Evolutionary conservation across 2,797 vertebrate genomes (phyloP).

Genomic region (Sebastes goodei): DNA sequence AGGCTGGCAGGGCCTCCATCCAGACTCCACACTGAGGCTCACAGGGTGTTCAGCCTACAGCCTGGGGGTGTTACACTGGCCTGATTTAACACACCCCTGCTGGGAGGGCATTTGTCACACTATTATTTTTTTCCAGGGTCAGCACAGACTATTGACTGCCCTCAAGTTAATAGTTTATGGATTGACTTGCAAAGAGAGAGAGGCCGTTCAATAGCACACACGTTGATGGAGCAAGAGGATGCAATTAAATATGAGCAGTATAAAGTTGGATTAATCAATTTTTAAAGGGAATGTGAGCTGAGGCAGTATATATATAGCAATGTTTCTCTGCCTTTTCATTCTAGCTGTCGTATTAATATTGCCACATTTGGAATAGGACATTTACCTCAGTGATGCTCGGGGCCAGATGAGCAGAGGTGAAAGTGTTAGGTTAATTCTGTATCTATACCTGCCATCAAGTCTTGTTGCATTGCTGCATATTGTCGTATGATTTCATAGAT

Average conservation of each 20-base stretch:
- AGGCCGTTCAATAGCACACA: not conserved
- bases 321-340: not conserved
- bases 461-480: not conserved
- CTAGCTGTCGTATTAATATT: not conserved
- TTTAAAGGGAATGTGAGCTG: not conserved
- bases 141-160: constrained; percentile 22
- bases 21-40: not conserved
- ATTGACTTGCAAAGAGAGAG: not conserved
- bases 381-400: not conserved
- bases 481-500: not conserved
- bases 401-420: not conserved
- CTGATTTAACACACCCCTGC: constrained; percentile 42
- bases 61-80: constrained; percentile 55
- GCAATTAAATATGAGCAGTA: not conserved
- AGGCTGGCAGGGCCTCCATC: constrained; percentile 35
- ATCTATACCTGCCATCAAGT: not conserved
- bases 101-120: constrained; percentile 31
- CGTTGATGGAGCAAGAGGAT: not conserved
- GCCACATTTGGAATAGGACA: not conserved
- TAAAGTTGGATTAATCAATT: not conserved
- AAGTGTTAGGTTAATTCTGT: not conserved
- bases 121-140: constrained; percentile 25
- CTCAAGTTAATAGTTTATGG: constrained; percentile 43
- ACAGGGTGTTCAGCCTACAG: constrained; percentile 15
- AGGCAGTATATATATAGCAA: not conserved